These are phyloP conservation scores for Troides oblongomaculatus DNA, from an alignment of 2,888 invertebrate species.

Conservation along the genomic window DNA sequence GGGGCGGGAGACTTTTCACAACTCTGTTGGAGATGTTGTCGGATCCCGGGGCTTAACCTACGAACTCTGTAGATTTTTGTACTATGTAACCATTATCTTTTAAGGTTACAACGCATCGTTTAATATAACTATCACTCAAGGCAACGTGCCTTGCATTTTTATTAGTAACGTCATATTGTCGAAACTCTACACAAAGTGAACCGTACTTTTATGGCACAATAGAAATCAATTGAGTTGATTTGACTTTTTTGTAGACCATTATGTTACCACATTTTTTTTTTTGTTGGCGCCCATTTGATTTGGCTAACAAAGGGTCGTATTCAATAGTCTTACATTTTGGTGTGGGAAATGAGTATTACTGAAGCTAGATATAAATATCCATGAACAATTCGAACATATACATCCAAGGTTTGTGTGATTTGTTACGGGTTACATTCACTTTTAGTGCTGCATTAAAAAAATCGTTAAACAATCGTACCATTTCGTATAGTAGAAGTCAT, in stretches of 20 bases:
- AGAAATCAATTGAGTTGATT: slow-evolving; percentile 40
- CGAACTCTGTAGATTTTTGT: too few species aligned
- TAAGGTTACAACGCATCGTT: slow-evolving; percentile 26
- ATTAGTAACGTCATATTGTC: slow-evolving; percentile 37
- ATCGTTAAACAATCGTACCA: not conserved
- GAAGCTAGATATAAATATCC: not conserved
- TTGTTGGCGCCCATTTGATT: slow-evolving; percentile 28
- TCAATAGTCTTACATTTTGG: not conserved
- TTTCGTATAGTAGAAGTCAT: not conserved
- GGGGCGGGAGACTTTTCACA: too few species aligned
- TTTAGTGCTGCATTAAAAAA: slow-evolving; percentile 11
- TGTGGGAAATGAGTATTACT: slow-evolving; percentile 20
- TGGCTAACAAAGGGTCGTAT: slow-evolving; percentile 20
- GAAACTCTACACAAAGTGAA: slow-evolving; percentile 34
- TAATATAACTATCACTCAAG: slow-evolving; percentile 37
- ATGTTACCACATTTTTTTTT: slow-evolving; percentile 30
- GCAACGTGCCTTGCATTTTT: slow-evolving; percentile 38
- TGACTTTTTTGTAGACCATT: slow-evolving; percentile 32
- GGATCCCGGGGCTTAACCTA: too few species aligned
- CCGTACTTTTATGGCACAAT: slow-evolving; percentile 36
- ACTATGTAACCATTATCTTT: not conserved
- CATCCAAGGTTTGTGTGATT: slow-evolving; percentile 10
- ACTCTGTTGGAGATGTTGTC: too few species aligned
- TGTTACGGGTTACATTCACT: slow-evolving; percentile 11
- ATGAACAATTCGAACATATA: not conserved